Evolutionary conservation across 2,888 invertebrate genomes (phyloP).

Genomic region (Cantharis nigra): DNA sequence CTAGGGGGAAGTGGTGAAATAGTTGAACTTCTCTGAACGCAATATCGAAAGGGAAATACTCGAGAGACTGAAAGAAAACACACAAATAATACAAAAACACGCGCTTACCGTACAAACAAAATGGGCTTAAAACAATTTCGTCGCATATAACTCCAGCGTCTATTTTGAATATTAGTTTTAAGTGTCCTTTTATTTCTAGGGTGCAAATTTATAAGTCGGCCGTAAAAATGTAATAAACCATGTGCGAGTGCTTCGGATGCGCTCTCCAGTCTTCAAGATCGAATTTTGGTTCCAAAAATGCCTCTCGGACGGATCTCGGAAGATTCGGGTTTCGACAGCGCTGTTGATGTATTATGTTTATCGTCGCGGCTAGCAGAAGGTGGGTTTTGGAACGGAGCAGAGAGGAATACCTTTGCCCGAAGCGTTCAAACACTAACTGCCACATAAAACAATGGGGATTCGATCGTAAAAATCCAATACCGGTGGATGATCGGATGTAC

Average conservation of each 20-base stretch:
- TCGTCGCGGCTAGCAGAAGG: constrained; percentile 23
- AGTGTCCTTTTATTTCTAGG: neutral
- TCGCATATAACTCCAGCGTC: neutral
- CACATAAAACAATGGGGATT: constrained; percentile 44
- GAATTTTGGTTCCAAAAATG: neutral
- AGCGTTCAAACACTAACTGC: constrained; percentile 39
- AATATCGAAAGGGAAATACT: constrained; percentile 20
- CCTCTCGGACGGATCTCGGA: neutral
- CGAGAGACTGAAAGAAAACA: constrained; percentile 18
- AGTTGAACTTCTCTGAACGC: constrained; percentile 18
- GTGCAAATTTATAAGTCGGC: neutral
- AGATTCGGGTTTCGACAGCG: constrained; percentile 28
- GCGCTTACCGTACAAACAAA: neutral
- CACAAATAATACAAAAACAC: constrained; percentile 9
- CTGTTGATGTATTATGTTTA: neutral
- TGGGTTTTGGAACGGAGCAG: constrained; percentile 23
- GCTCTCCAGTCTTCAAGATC: neutral
- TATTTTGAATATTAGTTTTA: neutral
- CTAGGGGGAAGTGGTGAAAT: constrained; percentile 20
- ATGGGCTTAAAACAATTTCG: neutral
- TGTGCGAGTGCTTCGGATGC: neutral
- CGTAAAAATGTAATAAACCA: neutral
- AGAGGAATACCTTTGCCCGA: constrained; percentile 28
- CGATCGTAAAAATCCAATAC: constrained; percentile 42
- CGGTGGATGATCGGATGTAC: constrained; percentile 39